Conservation (phyloP, 1,140 invertebrate species). For the Chironomus striatipennis region DNA sequence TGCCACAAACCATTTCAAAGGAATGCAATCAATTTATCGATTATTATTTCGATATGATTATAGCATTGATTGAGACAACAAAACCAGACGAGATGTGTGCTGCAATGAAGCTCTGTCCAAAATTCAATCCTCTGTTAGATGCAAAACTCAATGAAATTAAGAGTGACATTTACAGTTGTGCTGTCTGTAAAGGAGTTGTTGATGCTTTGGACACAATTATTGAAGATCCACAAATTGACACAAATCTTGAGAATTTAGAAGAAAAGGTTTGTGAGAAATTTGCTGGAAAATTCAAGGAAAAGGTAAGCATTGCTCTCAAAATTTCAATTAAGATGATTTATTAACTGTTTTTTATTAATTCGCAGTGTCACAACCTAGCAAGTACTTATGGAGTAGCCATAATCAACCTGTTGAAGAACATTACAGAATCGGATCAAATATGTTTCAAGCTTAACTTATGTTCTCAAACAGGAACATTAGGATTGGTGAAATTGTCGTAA, state of each 20-base stretch:
- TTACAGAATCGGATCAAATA: conserved; percentile 2
- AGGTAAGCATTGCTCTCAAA: not conserved
- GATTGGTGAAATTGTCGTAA: not conserved
- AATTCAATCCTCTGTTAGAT: not conserved
- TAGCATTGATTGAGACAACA: conserved; percentile 3
- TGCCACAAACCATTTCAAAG: not conserved
- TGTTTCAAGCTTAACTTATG: conserved; percentile 1
- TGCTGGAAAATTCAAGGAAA: not conserved
- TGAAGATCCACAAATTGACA: conserved; percentile 5
- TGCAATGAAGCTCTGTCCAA: not conserved
- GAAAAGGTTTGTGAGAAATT: conserved; percentile 13
- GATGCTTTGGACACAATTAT: not conserved
- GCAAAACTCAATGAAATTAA: not conserved
- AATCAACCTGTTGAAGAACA: not conserved
- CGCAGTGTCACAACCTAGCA: not conserved
- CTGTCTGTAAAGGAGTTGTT: not conserved
- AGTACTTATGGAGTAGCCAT: not conserved
- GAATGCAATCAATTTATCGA: conserved; percentile 5
- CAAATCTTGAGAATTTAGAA: not conserved
- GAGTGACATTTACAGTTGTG: not conserved
- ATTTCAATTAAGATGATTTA: no score
- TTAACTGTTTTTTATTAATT: no score
- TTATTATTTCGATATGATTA: conserved; percentile 5
- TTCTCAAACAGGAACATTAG: not conserved
- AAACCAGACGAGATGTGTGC: not conserved